A percentile compares a stretch with the other conserved stretches of the same genome.
phyloP scores from a whole-genome alignment of 2,797 vertebrate species.

The Aulostomus chinensis region DNA sequence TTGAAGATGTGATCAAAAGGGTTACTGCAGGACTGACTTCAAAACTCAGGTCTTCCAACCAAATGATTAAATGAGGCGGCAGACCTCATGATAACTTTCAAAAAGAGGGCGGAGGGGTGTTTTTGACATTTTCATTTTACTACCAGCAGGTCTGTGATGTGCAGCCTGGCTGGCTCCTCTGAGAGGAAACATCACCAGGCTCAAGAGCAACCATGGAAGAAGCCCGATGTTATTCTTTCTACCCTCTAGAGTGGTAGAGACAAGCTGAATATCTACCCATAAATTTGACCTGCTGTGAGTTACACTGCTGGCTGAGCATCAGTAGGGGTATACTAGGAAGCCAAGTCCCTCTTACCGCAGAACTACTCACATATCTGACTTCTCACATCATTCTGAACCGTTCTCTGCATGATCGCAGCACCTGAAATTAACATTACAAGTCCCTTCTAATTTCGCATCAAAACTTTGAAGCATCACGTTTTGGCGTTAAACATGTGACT shows the following conservation, averaged over 20 bases:
- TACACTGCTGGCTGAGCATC: conserved; percentile 58
- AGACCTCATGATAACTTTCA: conserved; percentile 45
- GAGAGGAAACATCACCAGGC: conserved; percentile 49
- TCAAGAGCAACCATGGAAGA: conserved; percentile 18
- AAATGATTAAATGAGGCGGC: conserved; percentile 16
- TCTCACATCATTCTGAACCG: conserved; percentile 50
- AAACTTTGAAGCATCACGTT: conserved; percentile 35
- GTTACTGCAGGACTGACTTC: background rate
- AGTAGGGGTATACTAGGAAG: conserved; percentile 49
- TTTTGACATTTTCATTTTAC: conserved; percentile 59
- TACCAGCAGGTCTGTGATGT: conserved; percentile 56
- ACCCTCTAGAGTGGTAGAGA: conserved; percentile 59
- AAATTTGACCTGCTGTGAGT: conserved; percentile 60
- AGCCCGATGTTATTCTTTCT: conserved; percentile 67
- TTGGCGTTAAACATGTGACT: conserved; percentile 20
- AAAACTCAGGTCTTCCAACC: background rate
- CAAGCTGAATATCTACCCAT: conserved; percentile 65
- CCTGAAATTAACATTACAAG: conserved; percentile 58
- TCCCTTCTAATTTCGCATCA: conserved; percentile 29
- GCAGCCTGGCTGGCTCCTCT: conserved; percentile 52
- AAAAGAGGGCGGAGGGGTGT: conserved; percentile 44
- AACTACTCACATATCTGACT: conserved; percentile 54
- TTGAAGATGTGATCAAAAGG: conserved; percentile 1
- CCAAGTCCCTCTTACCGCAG: conserved; percentile 55
- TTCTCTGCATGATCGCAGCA: conserved; percentile 43